Conservation (phyloP, 2,797 vertebrate genomes). For the Coluber constrictor region DNA sequence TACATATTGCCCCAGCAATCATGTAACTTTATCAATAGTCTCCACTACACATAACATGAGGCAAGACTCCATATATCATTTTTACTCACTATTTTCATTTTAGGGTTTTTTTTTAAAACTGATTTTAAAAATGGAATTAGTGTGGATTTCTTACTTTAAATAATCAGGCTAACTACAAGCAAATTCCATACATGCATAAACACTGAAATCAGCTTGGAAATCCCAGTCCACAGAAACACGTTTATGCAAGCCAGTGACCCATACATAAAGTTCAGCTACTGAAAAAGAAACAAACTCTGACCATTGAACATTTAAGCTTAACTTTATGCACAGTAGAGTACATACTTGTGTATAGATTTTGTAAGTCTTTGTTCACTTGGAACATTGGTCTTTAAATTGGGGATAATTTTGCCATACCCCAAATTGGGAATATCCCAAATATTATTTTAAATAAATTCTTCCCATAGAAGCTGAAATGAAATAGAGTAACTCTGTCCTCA, state of each 20-base stretch:
- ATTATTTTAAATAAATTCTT: conserved; percentile 8
- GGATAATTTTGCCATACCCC: background rate
- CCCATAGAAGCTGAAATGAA: background rate
- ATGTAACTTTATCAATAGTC: background rate
- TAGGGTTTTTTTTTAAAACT: background rate
- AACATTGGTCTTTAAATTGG: background rate
- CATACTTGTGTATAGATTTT: background rate
- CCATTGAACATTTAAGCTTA: no score
- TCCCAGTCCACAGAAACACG: no score
- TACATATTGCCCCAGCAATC: background rate
- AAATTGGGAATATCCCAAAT: background rate
- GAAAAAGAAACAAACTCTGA: no score
- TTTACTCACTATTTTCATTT: background rate
- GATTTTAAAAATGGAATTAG: background rate
- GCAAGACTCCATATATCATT: background rate
- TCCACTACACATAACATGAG: background rate
- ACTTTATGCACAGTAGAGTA: no score
- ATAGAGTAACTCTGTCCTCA: background rate
- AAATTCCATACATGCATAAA: background rate
- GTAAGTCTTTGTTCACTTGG: background rate
- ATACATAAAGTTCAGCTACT: no score
- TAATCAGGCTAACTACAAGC: background rate
- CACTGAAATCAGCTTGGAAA: no score
- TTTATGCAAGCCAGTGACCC: no score
- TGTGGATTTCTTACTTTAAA: background rate